Base-by-base conservation (phyloP, 2,888 invertebrate species). In the Rotaria magnacalcarata region DNA sequence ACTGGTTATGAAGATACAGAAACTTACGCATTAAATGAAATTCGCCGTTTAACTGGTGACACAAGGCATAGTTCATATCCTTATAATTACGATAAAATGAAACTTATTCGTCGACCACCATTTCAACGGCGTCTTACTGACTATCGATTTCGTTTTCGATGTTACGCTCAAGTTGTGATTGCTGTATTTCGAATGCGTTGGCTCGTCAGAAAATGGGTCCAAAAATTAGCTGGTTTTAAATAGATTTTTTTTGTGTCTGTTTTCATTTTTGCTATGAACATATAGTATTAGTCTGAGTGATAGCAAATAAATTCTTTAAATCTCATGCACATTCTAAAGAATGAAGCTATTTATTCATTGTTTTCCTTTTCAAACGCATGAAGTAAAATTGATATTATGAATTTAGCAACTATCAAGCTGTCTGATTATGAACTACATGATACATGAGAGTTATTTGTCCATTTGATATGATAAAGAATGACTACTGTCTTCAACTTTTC, bases 1-100 rank as follows among this genome's bases (percentile, higher is more conserved):
- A 91, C 90, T 87, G 93, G 92, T 84, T 94, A 91, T 92, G 93
- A 93, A 90, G 91, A 89, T 86, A 90, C 89, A 6, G 91, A 92
- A 88, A 43, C 21, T 3, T 80, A 80, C 47, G 80, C 80, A 47
- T 47, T 80, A 14, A 47, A 80, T 80, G 80, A 80, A 80, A 80
- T 80, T 21, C 14, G 24, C 24, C 80, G 80, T 47, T 80, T 80
- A 47, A 47, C 67, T 34, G 67, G 67, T 14, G 67, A 34, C 19
- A 34, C 27, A 0, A 34, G 19, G 34, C 5, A 2, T 19, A 41
- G n/a, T 67, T 27, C 34, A 5, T 67, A 67, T 67, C 19, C 67
- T 3, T 16, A 67, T 67, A 4, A 41, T 19, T 67, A 19, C 19
- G 67, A 67, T 67, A 34, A 34, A 67, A 67, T 67, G 67, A 34